Evolutionary conservation across 2,888 invertebrate species (phyloP), one percentile per base, ranked within the genome.

Genomic region (Chironomus riparius): DNA sequence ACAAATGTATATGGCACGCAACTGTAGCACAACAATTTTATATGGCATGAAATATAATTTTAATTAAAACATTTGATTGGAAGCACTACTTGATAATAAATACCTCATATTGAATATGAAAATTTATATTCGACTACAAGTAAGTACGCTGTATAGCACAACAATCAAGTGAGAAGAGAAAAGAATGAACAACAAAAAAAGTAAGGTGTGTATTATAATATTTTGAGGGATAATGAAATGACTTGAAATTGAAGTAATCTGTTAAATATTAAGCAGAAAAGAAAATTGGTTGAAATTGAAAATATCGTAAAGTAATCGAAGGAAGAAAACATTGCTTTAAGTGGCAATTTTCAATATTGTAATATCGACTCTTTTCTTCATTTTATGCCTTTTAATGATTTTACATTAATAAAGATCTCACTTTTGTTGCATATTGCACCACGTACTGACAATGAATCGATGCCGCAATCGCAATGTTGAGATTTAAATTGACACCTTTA

Each of bases 201-300:
- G 56, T 18, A 15, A 56, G 56, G 56, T 65, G 65, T 65, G 21
- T 72, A 24, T n/a, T 47, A 62, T 62, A 61, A 72, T 72, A 72
- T 72, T 72, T 72, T 72, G 38, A 61, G 72, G 72, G 72, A 72
- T 72, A 61, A 72, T 62, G 62, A 62, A 72, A 38, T 62, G 12
- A 65, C 24, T 22, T 24, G 24, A 70, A 28, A 38, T 62, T 50
- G 21, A 62, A 47, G 62, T 18, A 61, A 72, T 62, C 72, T 61
- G 72, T 62, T 72, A 72, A 61, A 24, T 38, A 38, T 38, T 38
- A 38, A 38, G 38, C 38, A 38, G 38, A 38, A 38, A 38, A 38
- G 38, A 15, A 7, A 56, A 56, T 56, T 56, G 56, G 71, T 15
- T 71, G 47, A 48, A 24, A 71, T 71, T 50, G 71, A 71, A 50